These are phyloP conservation scores for Cryptops parisi DNA, from an alignment of 2,888 invertebrate species.

Conservation along the genomic window DNA sequence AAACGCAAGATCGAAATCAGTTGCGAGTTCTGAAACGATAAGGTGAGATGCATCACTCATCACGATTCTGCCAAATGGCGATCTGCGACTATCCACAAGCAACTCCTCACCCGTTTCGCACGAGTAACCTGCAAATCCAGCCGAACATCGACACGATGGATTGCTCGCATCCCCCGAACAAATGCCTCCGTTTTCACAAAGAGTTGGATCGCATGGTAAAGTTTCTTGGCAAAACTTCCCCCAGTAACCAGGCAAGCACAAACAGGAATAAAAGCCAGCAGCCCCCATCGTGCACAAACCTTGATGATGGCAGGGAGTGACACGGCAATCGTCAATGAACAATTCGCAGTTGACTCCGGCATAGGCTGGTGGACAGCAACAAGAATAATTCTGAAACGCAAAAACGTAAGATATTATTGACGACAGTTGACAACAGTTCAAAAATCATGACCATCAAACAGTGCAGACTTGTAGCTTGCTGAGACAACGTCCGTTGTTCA, in stretches of 20 bases:
- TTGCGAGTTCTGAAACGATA: background rate
- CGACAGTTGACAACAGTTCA: too few relatives aligned
- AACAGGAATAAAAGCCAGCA: background rate
- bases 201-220: background rate
- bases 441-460: background rate
- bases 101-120: background rate
- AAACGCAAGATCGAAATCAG: slow-evolving; percentile 4
- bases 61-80: too few relatives aligned
- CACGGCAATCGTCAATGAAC: slow-evolving; percentile 22
- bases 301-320: slow-evolving; percentile 28
- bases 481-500: slow-evolving; percentile 23
- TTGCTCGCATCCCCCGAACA: background rate
- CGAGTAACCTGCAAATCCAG: background rate
- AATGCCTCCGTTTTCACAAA: background rate
- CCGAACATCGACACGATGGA: background rate
- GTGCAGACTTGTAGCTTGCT: slow-evolving; percentile 13
- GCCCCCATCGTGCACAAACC: slow-evolving; percentile 27
- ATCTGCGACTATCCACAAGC: too few relatives aligned
- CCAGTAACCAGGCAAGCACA: background rate
- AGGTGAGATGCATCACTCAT: too few relatives aligned
- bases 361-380: slow-evolving; percentile 1
- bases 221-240: background rate
- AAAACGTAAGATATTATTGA: too few relatives aligned
- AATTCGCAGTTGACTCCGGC: background rate
- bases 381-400: background rate